phyloP scores from a whole-genome alignment of 35 echinoderm and acorn worm genomes.

The Diadema setosum region DNA sequence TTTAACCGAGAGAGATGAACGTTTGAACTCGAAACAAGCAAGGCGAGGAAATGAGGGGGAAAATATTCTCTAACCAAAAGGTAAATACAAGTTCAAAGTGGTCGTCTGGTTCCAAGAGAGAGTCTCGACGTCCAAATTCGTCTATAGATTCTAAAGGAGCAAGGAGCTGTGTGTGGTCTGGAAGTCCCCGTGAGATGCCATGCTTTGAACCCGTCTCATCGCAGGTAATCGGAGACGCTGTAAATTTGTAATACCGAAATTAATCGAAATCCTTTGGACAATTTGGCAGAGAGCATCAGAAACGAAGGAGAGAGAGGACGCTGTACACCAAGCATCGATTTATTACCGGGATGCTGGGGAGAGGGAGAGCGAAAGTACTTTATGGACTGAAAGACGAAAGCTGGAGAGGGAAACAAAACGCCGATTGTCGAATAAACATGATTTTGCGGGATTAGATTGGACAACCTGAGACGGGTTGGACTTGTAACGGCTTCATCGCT shows the following conservation, averaged over 20 bases:
- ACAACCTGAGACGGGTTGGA: not conserved
- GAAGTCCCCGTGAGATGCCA: not conserved
- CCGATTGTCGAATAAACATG: constrained; percentile 23
- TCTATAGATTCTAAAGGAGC: not conserved
- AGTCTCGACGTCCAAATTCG: not conserved
- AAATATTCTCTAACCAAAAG: too few relatives aligned
- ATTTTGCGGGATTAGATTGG: not conserved
- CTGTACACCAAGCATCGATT: not conserved
- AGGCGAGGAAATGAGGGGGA: too few relatives aligned
- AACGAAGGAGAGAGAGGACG: too few relatives aligned
- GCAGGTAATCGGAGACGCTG: not conserved
- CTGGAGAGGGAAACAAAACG: not conserved
- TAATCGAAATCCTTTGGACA: not conserved
- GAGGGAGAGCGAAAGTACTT: constrained; percentile 7
- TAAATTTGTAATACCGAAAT: constrained; percentile 18
- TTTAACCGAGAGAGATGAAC: too few relatives aligned
- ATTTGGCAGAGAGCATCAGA: too few relatives aligned
- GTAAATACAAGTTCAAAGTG: too few relatives aligned
- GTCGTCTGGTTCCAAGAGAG: too few relatives aligned
- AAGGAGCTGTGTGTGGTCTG: not conserved
- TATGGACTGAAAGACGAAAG: not conserved
- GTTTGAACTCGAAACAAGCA: too few relatives aligned
- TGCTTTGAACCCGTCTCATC: not conserved
- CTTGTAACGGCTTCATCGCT: not conserved
- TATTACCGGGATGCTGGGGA: not conserved